Evolutionary conservation across 2,888 invertebrate species (phyloP), one percentile per base, ranked within the genome.

Genomic region (Spilosoma lubricipeda): DNA sequence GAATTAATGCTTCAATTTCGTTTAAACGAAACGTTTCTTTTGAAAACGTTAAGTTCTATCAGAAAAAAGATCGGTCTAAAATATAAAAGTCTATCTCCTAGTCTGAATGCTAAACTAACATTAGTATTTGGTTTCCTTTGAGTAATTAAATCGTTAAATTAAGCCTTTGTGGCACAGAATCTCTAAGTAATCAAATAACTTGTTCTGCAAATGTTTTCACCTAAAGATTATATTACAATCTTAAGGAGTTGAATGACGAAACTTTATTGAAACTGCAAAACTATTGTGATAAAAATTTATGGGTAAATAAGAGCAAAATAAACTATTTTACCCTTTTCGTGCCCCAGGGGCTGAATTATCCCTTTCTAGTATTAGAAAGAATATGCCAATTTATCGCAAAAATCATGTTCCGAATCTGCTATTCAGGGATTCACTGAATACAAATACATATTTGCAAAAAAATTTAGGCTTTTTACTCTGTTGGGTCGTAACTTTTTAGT

Each of bases 121-220:
- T 48, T 74, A 78, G 78, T 82, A 82, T 83, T 85, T 75, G 81
- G 80, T 82, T 83, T 73, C 87, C 89, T 91, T 91, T 91, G 90
- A 91, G 79, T 86, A 90, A 91, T 91, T 90, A 88, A 84, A 78
- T 72, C 74, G 48, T 77, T 76, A 75, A 87, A 83, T 82, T 77
- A 80, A 81, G 82, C 77, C 77, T 75, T 80, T 76, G 80, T 73
- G 81, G 81, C 70, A 79, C 82, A 78, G 78, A 86, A 85, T 83
- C 77, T 77, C 74, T 76, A 73, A 81, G 77, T 86, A 85, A 85
- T 83, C 80, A 79, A 85, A 87, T 80, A 77, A 86, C 80, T 72
- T 79, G 80, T 82, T 87, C 81, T 73, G 74, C 56, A 77, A 83
- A 84, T 71, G 75, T 68, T 82, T 77, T 80, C 66, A 56, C 13